Evolutionary conservation across 2,113 vertebrate species (phyloP), one percentile per base, ranked within the genome.

Genomic region (Lepisosteus oculatus): DNA sequence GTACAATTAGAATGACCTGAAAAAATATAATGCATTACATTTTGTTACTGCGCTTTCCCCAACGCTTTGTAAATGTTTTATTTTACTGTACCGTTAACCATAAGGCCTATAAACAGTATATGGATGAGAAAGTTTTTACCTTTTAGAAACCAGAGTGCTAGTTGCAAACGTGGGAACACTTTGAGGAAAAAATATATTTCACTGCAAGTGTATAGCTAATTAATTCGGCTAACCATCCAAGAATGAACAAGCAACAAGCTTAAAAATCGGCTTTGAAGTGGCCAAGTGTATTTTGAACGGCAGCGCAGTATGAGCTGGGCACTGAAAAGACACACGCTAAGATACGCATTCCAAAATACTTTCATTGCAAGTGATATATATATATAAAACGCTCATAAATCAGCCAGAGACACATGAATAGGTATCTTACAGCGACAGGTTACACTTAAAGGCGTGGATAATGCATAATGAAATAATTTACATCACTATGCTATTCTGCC

Each of bases 331-430:
- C 59, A 62, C 69, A 70, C 63, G 63, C 70, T 72, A 72, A 54
- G 56, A 44, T 57, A 8, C 62, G 64, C 71, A 43, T 66, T 61
- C 55, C 43, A 64, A 66, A 67, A 67, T 59, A 67, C 55, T 61
- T 66, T 67, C 45, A 73, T 67, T 73, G 65, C 67, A 55, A 61
- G 55, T 13, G 54, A 43, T 55, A 73, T 45, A 5, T 41, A 47
- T 59, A 67, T 6, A 67, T 13, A 67, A 72, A 44, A 43, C 43
- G 45, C 55, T 73, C 65, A 17, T 73, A 67, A 73, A 67, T 67
- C 71, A 67, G 67, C 65, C 43, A 55, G 17, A 59, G 71, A 73
- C 55, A 73, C 55, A 14, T 72, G 70, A 73, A 73, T 67, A 66
- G 65, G n/a, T 43, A 12, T 57, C 55, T 61, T 9, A 51, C 56